Percentiles rank a stretch among this genome's conserved stretches.
Conservation (phyloP, 1,140 invertebrate genomes). For the Oryctes rhinoceros region DNA sequence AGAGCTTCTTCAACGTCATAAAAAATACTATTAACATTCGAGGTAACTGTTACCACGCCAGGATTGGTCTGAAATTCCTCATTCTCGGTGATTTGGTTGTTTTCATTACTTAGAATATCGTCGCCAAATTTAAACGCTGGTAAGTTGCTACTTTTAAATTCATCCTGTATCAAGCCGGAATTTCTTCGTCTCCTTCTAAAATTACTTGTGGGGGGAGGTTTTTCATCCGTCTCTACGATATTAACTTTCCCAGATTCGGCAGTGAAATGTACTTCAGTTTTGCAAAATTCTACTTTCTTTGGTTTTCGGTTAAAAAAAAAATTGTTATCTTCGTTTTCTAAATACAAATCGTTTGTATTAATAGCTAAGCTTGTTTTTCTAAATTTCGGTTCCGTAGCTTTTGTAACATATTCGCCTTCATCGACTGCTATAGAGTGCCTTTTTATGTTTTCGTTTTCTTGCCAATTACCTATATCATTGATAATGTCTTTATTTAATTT, state of each 20-base stretch:
- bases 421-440: constrained; percentile 69
- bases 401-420: constrained; percentile 64
- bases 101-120: constrained; percentile 55
- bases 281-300: constrained; percentile 85
- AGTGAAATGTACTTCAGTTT: constrained; percentile 86
- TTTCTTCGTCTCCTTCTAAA: constrained; percentile 72
- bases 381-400: constrained; percentile 52
- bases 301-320: constrained; percentile 61
- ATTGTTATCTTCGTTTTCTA: constrained; percentile 48
- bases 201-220: constrained; percentile 81
- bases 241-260: constrained; percentile 84
- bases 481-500: constrained; percentile 22
- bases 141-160: constrained; percentile 56
- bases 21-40: constrained; percentile 45
- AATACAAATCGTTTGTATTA: constrained; percentile 54
- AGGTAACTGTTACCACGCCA: constrained; percentile 57
- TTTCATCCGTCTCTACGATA: constrained; percentile 86
- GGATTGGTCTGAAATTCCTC: constrained; percentile 40
- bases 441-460: constrained; percentile 59
- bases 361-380: constrained; percentile 61
- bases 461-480: constrained; percentile 3
- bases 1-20: constrained; percentile 59
- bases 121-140: constrained; percentile 66
- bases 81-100: constrained; percentile 45
- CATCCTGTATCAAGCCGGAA: constrained; percentile 49